Percentiles rank a stretch among this genome's conserved stretches.
Conservation (phyloP, 2,113 vertebrate species). For the Sylvia atricapilla region DNA sequence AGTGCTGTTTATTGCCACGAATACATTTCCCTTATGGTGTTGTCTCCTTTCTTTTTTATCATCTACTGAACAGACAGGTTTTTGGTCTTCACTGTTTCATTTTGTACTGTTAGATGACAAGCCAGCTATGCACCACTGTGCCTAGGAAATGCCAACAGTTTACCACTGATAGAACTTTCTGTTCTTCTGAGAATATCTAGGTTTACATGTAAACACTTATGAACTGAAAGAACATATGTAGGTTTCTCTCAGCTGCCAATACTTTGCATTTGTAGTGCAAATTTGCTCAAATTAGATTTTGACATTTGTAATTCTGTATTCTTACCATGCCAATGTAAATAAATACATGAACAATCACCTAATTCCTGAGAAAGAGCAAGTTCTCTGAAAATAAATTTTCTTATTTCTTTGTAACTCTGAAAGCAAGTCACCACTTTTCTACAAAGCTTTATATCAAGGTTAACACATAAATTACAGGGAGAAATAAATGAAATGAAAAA, state of each 20-base stretch:
- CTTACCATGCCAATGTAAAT: not conserved
- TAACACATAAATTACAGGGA: not conserved
- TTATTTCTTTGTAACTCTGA: not conserved
- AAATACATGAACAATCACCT: not conserved
- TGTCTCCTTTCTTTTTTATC: not conserved
- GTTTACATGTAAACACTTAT: not conserved
- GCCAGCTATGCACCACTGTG: not conserved
- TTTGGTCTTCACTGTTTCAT: not conserved
- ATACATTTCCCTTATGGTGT: not conserved
- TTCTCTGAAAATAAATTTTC: not conserved
- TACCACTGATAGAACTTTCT: not conserved
- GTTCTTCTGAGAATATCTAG: not conserved
- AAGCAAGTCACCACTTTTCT: not conserved
- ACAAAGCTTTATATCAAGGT: not conserved
- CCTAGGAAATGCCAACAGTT: not conserved
- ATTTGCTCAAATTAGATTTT: not conserved
- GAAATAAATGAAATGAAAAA: not conserved
- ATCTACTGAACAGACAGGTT: not conserved
- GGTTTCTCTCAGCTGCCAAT: not conserved
- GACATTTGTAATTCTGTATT: not conserved
- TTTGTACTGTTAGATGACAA: not conserved
- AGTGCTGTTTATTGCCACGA: not conserved
- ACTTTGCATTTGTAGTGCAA: not conserved
- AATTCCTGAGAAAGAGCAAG: not conserved
- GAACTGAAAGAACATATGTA: not conserved